Conservation (phyloP, 2,888 invertebrate genomes). For the Andrena fulva region DNA sequence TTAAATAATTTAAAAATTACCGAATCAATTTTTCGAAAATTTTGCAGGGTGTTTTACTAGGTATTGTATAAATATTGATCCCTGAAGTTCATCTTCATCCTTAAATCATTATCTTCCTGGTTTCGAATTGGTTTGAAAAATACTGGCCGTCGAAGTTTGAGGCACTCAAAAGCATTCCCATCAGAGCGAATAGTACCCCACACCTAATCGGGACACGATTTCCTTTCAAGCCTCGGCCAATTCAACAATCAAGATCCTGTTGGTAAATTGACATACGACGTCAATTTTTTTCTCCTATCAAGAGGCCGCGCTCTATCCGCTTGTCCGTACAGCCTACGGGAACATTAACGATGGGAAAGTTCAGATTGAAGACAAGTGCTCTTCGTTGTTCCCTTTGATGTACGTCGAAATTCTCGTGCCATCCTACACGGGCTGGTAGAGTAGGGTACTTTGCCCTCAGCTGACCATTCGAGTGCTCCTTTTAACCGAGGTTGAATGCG, state of each 20-base stretch:
- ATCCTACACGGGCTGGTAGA: background rate
- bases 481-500: slow-evolving; percentile 20
- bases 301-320: background rate
- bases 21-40: no score
- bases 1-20: no score
- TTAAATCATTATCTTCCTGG: no score
- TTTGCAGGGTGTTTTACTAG: no score
- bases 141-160: no score
- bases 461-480: slow-evolving; percentile 25
- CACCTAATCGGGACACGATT: background rate
- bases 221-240: background rate
- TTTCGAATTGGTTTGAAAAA: no score
- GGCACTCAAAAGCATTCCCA: no score
- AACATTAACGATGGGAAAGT: slow-evolving; percentile 31
- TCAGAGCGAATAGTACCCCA: no score
- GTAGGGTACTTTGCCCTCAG: slow-evolving; percentile 15
- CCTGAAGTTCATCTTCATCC: no score
- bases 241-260: background rate
- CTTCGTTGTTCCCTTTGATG: slow-evolving; percentile 37
- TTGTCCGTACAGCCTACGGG: background rate
- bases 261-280: background rate
- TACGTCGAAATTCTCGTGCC: slow-evolving; percentile 33
- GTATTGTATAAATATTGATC: no score
- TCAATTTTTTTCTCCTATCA: background rate
- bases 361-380: slow-evolving; percentile 11